Evolutionary conservation across 1,140 invertebrate species (phyloP).

Genomic region (Drosophila teissieri): DNA sequence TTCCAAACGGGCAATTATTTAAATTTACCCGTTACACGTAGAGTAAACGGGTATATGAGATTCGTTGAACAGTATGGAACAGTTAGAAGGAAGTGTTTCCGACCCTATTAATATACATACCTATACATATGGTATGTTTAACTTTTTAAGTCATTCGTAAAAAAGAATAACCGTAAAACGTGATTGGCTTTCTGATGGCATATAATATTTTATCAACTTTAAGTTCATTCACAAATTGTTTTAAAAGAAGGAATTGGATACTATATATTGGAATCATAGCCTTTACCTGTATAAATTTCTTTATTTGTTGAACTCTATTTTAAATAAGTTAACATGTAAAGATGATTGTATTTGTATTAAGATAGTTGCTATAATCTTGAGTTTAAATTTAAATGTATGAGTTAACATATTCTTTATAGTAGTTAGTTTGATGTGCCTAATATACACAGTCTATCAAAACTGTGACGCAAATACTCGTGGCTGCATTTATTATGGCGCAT

Average conservation of each 20-base stretch:
- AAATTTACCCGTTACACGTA: too few species aligned
- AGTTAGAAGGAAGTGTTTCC: too few species aligned
- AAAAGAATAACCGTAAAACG: conserved; percentile 36
- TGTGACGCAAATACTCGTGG: conserved; percentile 61
- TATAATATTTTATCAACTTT: conserved; percentile 8
- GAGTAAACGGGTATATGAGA: too few species aligned
- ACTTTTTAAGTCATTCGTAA: conserved; percentile 7
- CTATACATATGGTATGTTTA: neutral
- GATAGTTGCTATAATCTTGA: too few species aligned
- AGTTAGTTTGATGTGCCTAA: neutral
- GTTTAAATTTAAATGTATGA: too few species aligned
- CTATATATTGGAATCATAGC: neutral
- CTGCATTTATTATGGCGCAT: conserved; percentile 77
- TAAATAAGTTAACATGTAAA: neutral
- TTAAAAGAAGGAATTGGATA: neutral
- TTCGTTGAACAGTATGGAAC: too few species aligned
- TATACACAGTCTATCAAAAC: conserved; percentile 27
- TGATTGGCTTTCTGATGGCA: conserved; percentile 38
- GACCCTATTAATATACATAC: too few species aligned
- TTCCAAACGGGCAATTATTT: too few species aligned
- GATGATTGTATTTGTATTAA: neutral
- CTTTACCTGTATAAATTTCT: neutral
- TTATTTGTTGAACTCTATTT: too few species aligned
- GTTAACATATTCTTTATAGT: neutral
- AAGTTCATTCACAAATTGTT: conserved; percentile 61